A percentile compares a stretch with the other conserved stretches of the same genome.
These are phyloP conservation scores for Ophthalmotilapia sp. DNA, from an alignment of 2,113 vertebrate species.

Conservation along the genomic window DNA sequence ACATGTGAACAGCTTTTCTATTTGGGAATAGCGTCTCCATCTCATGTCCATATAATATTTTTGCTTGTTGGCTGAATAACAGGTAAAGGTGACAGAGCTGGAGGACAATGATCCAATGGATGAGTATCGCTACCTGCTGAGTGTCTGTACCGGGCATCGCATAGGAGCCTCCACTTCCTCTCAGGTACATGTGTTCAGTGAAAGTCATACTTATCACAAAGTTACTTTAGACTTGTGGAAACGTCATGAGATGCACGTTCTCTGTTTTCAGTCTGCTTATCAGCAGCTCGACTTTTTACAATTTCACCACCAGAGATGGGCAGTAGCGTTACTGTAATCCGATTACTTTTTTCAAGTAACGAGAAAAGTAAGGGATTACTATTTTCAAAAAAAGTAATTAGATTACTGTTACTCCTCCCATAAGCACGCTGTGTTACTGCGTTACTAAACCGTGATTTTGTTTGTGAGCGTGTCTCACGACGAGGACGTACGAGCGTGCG, in stretches of 20 bases:
- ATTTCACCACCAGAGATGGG: background rate
- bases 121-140: constrained; percentile 82
- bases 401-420: background rate
- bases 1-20: background rate
- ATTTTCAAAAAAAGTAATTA: background rate
- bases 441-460: background rate
- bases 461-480: background rate
- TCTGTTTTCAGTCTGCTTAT: background rate
- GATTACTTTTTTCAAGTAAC: background rate
- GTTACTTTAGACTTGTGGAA: too few species aligned
- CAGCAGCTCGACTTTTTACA: background rate
- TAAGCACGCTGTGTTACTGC: background rate
- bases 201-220: background rate
- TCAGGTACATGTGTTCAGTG: constrained; percentile 65
- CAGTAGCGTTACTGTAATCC: background rate
- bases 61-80: background rate
- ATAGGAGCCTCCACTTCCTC: constrained; percentile 84
- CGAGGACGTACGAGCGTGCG: background rate
- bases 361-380: background rate
- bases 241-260: background rate
- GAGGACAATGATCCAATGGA: constrained; percentile 86
- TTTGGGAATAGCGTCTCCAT: rapidly evolving
- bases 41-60: background rate
- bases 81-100: constrained; percentile 83
- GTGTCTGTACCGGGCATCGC: constrained; percentile 82